Base-by-base conservation (phyloP, 2,797 vertebrate species). In the Typhlichthys eigenmanni region DNA sequence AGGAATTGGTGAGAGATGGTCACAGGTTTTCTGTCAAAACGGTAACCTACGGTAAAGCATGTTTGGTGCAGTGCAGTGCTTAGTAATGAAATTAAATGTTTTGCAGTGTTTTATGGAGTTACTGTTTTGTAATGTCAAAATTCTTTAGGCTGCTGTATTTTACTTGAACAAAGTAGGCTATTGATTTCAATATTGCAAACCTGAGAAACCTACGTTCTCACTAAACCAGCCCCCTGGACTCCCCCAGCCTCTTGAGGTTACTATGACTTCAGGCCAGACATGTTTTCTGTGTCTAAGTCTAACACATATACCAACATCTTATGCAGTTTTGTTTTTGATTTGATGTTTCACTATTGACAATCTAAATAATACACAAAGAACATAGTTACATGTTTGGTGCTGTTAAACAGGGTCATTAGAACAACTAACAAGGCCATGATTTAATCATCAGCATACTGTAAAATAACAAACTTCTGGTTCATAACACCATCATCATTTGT, bases 271-370 rank as follows among this genome's bases (percentile, higher is more conserved):
- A 58, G 46, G n/a, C 16, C 48, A 13, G 13, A 47, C 5, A n/a
- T 7, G 4, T 43, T 7, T 8, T 43, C 8, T 43, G 9, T 43
- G 9, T 6, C 8, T 9, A 9, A 8, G 38, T 43, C 38, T 43
- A 43, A 43, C 38, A 43, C 38, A 43, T 43, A 43, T 38, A 9
- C 38, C 38, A 76, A 66, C 62, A 78, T 69, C 58, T 58, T 45
- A 58, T 70, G 10, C 32, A 45, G 58, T 63, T 62, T 58, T 62
- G 43, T 49, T 60, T 66, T 66, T 74, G 55, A 51, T 68, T 50
- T 62, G 12, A 68, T 66, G 72, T 57, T 69, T 38, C 52, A 58
- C 45, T 71, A 60, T 59, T 74, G 79, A 84, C 69, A 68, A 76
- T 71, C 61, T 11, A 55, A 75, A 72, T 71, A 74, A 47, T 50